These are phyloP conservation scores for Clarias gariepinus DNA, from an alignment of 2,113 vertebrate genomes.

Conservation along the genomic window DNA sequence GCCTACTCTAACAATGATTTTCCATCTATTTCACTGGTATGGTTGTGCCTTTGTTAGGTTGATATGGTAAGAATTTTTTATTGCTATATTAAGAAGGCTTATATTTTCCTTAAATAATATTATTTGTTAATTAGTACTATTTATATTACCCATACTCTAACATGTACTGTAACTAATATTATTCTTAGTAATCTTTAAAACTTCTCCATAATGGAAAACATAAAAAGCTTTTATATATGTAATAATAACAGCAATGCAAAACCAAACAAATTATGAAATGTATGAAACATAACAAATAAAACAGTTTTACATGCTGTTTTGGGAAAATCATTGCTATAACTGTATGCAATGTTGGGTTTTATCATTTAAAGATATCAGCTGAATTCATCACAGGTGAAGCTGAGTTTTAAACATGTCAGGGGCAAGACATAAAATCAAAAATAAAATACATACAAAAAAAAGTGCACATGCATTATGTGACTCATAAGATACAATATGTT, in stretches of 20 bases:
- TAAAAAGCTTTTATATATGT: not conserved
- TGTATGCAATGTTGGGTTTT: not conserved
- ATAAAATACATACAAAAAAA: not conserved
- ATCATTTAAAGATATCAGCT: not conserved
- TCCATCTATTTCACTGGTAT: not conserved
- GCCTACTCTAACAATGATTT: constrained; percentile 5
- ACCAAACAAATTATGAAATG: not conserved
- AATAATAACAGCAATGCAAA: not conserved
- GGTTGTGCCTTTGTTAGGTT: constrained; percentile 15
- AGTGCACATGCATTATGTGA: not conserved
- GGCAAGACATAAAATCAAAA: not conserved
- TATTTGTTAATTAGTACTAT: not conserved
- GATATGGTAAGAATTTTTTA: constrained; percentile 19
- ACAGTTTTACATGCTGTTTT: not conserved
- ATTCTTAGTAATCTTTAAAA: not conserved
- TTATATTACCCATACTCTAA: not conserved
- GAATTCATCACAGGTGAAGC: not conserved
- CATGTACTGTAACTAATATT: not conserved
- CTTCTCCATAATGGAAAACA: not conserved
- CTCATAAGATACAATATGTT: not conserved
- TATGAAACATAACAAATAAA: not conserved
- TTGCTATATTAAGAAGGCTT: constrained; percentile 10
- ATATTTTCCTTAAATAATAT: not conserved
- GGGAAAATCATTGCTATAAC: not conserved
- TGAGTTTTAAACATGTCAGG: not conserved